Evolutionary conservation across 1,140 invertebrate genomes (phyloP).

Genomic region (Parasteatoda tepidariorum): DNA sequence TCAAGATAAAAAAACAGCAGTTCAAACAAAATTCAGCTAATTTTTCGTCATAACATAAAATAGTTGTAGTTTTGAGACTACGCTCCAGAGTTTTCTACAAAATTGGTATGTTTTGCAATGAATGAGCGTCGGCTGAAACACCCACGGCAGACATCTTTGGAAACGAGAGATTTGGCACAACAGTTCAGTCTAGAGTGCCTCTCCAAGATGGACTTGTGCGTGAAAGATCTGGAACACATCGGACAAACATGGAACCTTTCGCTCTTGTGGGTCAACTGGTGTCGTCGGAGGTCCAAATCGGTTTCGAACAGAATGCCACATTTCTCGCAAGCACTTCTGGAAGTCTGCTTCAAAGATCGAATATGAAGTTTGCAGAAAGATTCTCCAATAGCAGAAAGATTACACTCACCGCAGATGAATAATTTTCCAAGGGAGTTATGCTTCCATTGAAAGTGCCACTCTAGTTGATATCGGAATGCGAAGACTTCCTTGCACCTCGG

Average conservation of each 20-base stretch:
- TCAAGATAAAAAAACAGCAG: too few species aligned
- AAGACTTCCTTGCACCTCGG: conserved; percentile 1
- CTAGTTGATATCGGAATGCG: background rate
- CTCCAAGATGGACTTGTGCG: background rate
- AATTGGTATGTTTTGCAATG: background rate
- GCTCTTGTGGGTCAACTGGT: background rate
- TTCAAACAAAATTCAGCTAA: too few species aligned
- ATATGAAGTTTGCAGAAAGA: background rate
- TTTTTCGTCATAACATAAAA: too few species aligned
- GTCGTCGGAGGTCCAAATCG: background rate
- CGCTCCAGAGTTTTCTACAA: too few species aligned
- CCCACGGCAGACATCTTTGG: background rate
- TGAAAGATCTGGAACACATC: background rate
- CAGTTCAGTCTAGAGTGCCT: background rate
- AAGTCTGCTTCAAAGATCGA: too few species aligned
- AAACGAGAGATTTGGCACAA: background rate
- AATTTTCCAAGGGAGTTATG: background rate
- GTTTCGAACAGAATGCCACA: background rate
- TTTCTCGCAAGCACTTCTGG: background rate
- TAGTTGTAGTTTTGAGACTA: too few species aligned
- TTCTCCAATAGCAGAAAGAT: background rate
- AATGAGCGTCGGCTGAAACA: conserved; percentile 4
- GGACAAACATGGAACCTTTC: too few species aligned
- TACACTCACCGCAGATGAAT: conserved; percentile 7
- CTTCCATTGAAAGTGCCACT: conserved; percentile 10